Evolutionary conservation across 1,140 invertebrate species (phyloP).

Genomic region (Oppia nitens): DNA sequence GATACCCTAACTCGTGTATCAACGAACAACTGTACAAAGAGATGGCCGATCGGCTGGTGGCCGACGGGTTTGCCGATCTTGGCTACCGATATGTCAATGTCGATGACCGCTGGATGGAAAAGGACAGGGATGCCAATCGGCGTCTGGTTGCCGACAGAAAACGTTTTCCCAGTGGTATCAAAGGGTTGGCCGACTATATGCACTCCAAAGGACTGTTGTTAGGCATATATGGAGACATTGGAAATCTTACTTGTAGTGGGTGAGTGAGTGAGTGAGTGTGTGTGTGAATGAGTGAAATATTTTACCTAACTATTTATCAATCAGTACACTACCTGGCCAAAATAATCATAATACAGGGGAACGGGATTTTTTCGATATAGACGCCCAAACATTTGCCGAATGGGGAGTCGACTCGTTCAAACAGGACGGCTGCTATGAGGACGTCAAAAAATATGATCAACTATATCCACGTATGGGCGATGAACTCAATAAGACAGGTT

Average conservation of each 20-base stretch:
- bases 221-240: slow-evolving; percentile 43
- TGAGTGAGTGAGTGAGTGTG: slow-evolving; percentile 32
- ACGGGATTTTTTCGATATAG: slow-evolving; percentile 31
- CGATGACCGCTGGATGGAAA: slow-evolving; percentile 87
- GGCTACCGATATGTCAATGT: slow-evolving; percentile 89
- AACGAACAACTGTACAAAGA: slow-evolving; percentile 79
- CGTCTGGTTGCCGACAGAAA: slow-evolving; percentile 64
- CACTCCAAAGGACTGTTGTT: slow-evolving; percentile 38
- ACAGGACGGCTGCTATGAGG: slow-evolving; percentile 40
- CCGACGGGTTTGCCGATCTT: slow-evolving; percentile 66
- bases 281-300: slow-evolving; percentile 26
- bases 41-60: slow-evolving; percentile 77
- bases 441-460: slow-evolving; percentile 24
- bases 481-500: slow-evolving; percentile 30
- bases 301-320: neutral
- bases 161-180: slow-evolving; percentile 81
- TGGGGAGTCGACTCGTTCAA: slow-evolving; percentile 43
- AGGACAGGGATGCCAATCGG: slow-evolving; percentile 46
- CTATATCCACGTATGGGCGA: slow-evolving; percentile 29
- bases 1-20: slow-evolving; percentile 18
- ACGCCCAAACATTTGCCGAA: slow-evolving; percentile 41
- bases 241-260: slow-evolving; percentile 38
- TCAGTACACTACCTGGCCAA: slow-evolving; percentile 33
- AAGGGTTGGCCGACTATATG: slow-evolving; percentile 48
- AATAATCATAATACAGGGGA: slow-evolving; percentile 21